phyloP scores from a whole-genome alignment of 2,888 invertebrate genomes.

The Ctena decussata region DNA sequence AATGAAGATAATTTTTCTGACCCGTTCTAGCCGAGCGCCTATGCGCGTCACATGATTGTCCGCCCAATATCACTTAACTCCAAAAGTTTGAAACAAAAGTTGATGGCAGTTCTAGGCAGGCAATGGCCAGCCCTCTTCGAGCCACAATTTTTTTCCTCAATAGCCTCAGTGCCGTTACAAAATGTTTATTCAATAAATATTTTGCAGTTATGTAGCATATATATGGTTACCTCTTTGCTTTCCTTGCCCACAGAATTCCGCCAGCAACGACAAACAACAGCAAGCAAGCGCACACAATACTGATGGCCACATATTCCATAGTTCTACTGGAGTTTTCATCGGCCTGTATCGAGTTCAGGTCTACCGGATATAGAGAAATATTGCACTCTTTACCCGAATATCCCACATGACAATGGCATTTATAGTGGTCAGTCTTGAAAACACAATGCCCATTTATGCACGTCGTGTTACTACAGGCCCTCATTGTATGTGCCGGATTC shows the following conservation, averaged over 20 bases:
- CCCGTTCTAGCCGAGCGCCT: no score
- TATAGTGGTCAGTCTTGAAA: neutral
- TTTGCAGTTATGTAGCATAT: neutral
- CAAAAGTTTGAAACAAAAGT: neutral
- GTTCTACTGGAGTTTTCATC: neutral
- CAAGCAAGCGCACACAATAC: neutral
- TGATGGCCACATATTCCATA: neutral
- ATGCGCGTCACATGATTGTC: no score
- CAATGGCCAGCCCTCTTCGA: no score
- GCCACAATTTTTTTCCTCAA: no score
- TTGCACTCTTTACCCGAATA: neutral
- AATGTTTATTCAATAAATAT: no score
- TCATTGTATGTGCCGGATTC: neutral
- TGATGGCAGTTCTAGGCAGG: no score
- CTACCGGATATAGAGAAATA: neutral
- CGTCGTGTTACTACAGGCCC: neutral
- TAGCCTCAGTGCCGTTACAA: no score
- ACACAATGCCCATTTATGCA: constrained; percentile 10
- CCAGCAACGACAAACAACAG: neutral
- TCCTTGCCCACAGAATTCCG: neutral
- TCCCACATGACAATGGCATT: neutral
- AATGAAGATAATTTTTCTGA: no score
- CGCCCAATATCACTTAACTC: no score
- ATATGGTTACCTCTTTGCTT: neutral
- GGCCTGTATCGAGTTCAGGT: neutral